Percentiles rank a stretch among this genome's conserved stretches.
phyloP scores from a whole-genome alignment of 2,113 vertebrate genomes.

The Propithecus coquereli region DNA sequence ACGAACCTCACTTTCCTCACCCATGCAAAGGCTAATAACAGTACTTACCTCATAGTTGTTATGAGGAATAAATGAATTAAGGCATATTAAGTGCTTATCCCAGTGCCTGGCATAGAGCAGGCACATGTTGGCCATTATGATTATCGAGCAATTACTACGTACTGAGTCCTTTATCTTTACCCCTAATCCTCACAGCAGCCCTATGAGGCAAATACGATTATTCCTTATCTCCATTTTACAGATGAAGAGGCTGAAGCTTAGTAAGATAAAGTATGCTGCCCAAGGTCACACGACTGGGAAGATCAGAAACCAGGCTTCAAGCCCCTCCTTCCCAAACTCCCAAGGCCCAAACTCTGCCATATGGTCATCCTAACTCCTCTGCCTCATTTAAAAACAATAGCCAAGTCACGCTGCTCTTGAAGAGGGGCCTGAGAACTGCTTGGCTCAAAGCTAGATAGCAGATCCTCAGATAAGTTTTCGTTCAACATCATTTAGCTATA shows the following conservation, averaged over 20 bases:
- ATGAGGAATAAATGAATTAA: not conserved
- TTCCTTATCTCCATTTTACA: conserved; percentile 31
- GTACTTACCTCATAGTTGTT: not conserved
- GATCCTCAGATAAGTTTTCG: not conserved
- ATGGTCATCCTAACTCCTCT: not conserved
- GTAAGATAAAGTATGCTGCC: not conserved
- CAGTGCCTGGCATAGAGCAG: not conserved
- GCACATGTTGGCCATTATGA: not conserved
- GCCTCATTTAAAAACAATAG: not conserved
- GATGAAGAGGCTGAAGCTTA: not conserved
- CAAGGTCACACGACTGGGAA: not conserved
- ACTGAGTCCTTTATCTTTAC: not conserved
- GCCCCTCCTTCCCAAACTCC: not conserved
- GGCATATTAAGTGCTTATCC: not conserved
- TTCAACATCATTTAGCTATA: not conserved
- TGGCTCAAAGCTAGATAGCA: not conserved
- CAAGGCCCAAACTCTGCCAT: not conserved
- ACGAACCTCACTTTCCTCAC: not conserved
- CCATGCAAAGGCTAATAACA: not conserved
- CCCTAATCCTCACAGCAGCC: not conserved
- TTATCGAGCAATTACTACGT: not conserved
- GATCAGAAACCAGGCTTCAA: not conserved
- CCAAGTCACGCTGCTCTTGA: not conserved
- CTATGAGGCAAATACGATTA: not conserved
- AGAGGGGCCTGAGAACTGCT: not conserved